Conservation (phyloP, 2,113 vertebrate species). For the Perccottus glenii region DNA sequence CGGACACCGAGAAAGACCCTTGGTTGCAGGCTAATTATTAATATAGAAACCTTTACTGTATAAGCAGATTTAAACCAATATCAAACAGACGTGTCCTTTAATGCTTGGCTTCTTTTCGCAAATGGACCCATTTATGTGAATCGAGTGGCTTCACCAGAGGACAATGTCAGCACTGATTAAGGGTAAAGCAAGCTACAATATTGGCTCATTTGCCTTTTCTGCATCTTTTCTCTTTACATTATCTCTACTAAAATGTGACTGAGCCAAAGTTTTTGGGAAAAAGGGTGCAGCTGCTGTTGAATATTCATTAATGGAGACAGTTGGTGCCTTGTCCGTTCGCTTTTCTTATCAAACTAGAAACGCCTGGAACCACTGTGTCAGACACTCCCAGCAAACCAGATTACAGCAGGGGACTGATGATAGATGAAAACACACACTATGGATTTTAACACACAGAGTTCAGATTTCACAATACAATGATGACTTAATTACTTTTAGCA, state of each 20-base stretch:
- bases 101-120: conserved; percentile 6
- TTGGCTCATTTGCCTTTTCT: conserved; percentile 10
- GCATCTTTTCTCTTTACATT: conserved; percentile 37
- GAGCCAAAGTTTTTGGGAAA: conserved; percentile 26
- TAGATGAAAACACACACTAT: background rate
- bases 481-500: background rate
- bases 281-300: conserved; percentile 71
- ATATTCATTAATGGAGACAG: conserved; percentile 75
- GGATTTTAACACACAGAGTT: background rate
- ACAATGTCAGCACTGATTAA: conserved; percentile 21
- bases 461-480: background rate
- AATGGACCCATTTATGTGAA: conserved; percentile 14
- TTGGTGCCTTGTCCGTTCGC: conserved; percentile 64
- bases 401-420: conserved; percentile 10
- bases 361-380: conserved; percentile 54
- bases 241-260: conserved; percentile 20
- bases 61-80: background rate
- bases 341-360: conserved; percentile 67
- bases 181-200: background rate
- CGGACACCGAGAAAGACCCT: conserved; percentile 15
- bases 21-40: conserved; percentile 11
- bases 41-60: background rate
- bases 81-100: background rate
- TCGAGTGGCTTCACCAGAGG: conserved; percentile 14
- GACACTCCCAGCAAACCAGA: conserved; percentile 46